Percentiles rank a stretch among this genome's conserved stretches.
phyloP scores from a whole-genome alignment of 2,797 vertebrate genomes.

The Crypturellus tataupa region DNA sequence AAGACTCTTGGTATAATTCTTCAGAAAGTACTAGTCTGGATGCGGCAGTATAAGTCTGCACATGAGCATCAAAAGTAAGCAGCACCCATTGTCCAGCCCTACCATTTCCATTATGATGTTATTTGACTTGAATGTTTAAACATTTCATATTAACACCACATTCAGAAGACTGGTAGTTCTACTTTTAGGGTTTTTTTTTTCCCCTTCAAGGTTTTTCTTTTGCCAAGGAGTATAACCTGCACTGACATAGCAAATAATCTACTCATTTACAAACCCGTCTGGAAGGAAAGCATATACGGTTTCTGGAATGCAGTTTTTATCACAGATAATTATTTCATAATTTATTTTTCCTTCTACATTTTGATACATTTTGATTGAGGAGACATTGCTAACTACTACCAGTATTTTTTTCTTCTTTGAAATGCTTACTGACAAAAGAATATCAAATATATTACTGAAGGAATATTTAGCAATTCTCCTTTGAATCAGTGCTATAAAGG shows the following conservation, averaged over 20 bases:
- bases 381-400: slow-evolving; percentile 45
- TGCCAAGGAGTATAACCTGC: slow-evolving; percentile 48
- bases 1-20: not conserved
- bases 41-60: not conserved
- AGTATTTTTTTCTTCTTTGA: slow-evolving; percentile 27
- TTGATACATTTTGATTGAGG: not conserved
- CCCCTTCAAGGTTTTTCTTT: slow-evolving; percentile 61
- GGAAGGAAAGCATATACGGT: slow-evolving; percentile 56
- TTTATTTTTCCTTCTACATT: slow-evolving; percentile 34
- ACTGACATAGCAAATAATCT: slow-evolving; percentile 59
- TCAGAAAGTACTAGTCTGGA: not conserved
- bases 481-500: not conserved
- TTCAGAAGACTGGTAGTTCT: slow-evolving; percentile 18
- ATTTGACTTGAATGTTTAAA: slow-evolving; percentile 18
- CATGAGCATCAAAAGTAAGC: not conserved
- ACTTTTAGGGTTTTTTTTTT: not conserved
- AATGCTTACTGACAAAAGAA: not conserved
- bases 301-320: slow-evolving; percentile 50
- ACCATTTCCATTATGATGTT: not conserved
- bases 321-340: slow-evolving; percentile 40
- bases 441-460: not conserved
- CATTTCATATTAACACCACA: slow-evolving; percentile 24
- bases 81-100: not conserved
- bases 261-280: slow-evolving; percentile 69
- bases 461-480: not conserved